Conservation (phyloP, 2,888 invertebrate species). For the Zelleria hepariella region DNA sequence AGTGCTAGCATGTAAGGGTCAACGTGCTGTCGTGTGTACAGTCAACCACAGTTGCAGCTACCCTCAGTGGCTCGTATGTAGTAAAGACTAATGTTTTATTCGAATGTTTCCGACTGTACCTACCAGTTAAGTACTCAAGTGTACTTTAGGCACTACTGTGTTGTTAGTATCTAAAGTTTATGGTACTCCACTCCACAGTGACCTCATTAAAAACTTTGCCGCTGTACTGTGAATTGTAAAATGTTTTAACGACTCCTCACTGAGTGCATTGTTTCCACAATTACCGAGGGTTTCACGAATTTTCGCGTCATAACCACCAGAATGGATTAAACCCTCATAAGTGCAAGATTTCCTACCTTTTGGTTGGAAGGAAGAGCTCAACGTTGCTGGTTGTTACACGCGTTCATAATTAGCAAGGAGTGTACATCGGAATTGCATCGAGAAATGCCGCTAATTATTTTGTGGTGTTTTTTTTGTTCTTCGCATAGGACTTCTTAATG, state of each 20-base stretch:
- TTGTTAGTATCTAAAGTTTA: not conserved
- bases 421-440: conserved; percentile 47
- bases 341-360: conserved; percentile 8
- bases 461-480: conserved; percentile 46
- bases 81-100: too few species aligned
- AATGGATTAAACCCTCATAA: conserved; percentile 17
- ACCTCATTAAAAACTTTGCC: conserved; percentile 14
- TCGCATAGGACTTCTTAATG: conserved; percentile 19
- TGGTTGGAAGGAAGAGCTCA: not conserved
- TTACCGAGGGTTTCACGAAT: conserved; percentile 58
- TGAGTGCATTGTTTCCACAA: conserved; percentile 51
- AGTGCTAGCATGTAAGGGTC: too few species aligned
- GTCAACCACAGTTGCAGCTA: too few species aligned
- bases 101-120: too few species aligned
- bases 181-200: conserved; percentile 6
- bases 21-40: too few species aligned
- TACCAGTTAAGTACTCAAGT: too few species aligned
- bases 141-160: too few species aligned
- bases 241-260: conserved; percentile 42
- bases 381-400: not conserved
- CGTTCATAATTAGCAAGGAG: conserved; percentile 47
- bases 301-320: conserved; percentile 44
- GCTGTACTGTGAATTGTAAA: conserved; percentile 18
- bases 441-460: conserved; percentile 57
- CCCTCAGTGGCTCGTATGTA: too few species aligned